Conservation (phyloP, 2,888 invertebrate species). For the Amaurobius ferox region DNA sequence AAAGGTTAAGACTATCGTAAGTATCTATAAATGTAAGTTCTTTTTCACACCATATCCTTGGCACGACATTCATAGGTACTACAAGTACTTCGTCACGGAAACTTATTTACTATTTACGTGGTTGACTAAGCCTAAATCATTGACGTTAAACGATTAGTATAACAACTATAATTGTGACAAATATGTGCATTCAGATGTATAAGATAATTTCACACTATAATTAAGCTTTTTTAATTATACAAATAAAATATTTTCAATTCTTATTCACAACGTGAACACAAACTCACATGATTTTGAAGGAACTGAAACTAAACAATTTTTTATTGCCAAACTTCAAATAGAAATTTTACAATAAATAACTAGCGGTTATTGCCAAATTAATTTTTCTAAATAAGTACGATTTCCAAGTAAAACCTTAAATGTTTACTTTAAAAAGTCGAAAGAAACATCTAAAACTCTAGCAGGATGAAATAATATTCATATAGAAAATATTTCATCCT, state of each 20-base stretch:
- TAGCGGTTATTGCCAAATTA: background rate
- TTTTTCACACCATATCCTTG: background rate
- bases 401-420: no score
- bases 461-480: no score
- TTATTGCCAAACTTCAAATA: conserved; percentile 1
- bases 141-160: background rate
- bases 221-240: background rate
- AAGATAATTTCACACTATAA: background rate
- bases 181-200: background rate
- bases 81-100: background rate
- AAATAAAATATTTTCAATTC: background rate
- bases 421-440: no score
- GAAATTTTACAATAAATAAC: conserved; percentile 1
- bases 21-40: background rate
- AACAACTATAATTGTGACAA: background rate
- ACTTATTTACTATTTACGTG: background rate
- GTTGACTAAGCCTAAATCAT: conserved; percentile 4
- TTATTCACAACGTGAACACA: background rate
- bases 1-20: background rate
- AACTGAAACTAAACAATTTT: background rate
- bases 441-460: no score
- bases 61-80: background rate
- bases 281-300: background rate
- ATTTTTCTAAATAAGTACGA: no score
- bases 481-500: no score